Base-by-base conservation (phyloP, 2,888 invertebrate genomes). In the Anticlea derivata region DNA sequence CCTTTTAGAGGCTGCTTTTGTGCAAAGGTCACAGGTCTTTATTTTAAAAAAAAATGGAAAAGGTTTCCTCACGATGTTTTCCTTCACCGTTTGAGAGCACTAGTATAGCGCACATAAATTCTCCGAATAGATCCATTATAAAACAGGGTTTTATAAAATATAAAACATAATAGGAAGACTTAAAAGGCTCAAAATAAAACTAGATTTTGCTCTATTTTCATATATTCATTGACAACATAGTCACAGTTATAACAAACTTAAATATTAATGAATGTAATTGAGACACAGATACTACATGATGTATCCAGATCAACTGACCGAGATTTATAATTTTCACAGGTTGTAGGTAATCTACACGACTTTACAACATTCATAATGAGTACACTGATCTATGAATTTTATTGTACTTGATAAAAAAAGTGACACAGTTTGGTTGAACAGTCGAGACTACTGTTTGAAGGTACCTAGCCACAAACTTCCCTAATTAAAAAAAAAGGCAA, bases 171-270 rank as follows among this genome's bases (percentile, higher is more conserved):
- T 5, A 17, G 40, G 22, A 20, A 38, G 23, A 45, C 13, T 13
- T 7, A 48, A 34, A n/a, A 10, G 52, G 34, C 33, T 20, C 6
- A 17, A 82, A 89, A 86, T 85, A 55, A 88, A 88, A 88, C 86
- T 49, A 83, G 54, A 83, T 66, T 76, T 50, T 83, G 73, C 77
- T 85, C 84, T 89, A 88, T 86, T 88, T 86, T 86, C 86, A 86
- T 88, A 88, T 88, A 89, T 86, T 90, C 86, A 91, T 87, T 88
- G 90, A 91, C 91, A 91, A 91, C 91, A 91, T 83, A 84, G 88
- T 91, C 91, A 91, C 89, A 87, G 78, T 56, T 58, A 58, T 89
- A 91, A 91, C 90, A 85, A 91, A 89, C 86, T 85, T 86, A 89
- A 86, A 79, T 68, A 74, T 73, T 83, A 83, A 77, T 80, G 77